These are phyloP conservation scores for Chascanopsetta lugubris DNA, from an alignment of 2,113 vertebrate species.

Conservation along the genomic window DNA sequence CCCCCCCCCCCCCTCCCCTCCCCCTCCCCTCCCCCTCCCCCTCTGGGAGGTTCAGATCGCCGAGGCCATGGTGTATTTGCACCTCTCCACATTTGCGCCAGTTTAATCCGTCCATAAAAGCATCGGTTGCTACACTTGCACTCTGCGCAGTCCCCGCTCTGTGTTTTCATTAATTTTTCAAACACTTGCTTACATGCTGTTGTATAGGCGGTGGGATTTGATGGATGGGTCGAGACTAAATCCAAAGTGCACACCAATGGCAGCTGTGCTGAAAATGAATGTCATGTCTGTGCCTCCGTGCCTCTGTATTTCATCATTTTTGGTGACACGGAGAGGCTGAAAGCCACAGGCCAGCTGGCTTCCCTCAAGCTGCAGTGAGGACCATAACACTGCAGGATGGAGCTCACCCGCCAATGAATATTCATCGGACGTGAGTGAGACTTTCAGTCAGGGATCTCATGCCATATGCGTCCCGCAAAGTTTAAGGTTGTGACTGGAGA, in stretches of 20 bases:
- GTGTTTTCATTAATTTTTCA: constrained; percentile 12
- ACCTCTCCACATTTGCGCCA: neutral
- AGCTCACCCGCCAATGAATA: constrained; percentile 30
- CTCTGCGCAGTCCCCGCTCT: neutral
- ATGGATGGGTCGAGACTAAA: constrained; percentile 15
- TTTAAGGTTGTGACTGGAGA: constrained; percentile 13
- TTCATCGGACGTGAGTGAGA: constrained; percentile 19
- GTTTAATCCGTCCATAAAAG: neutral
- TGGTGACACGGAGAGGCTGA: constrained; percentile 40
- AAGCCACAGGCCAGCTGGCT: constrained; percentile 51
- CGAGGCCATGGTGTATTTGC: neutral
- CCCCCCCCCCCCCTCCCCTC: no score
- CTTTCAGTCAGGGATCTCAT: constrained; percentile 28
- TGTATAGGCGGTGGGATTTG: neutral
- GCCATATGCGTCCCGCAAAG: constrained; percentile 19
- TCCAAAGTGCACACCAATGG: constrained; percentile 15
- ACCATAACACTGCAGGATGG: constrained; percentile 44
- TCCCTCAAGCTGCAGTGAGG: constrained; percentile 39
- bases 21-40: constrained; percentile 6
- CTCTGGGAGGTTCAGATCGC: constrained; percentile 11
- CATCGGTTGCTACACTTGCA: neutral
- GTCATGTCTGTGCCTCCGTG: constrained; percentile 25
- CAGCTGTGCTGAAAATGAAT: constrained; percentile 46
- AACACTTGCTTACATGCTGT: constrained; percentile 8
- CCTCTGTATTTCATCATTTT: constrained; percentile 23